A percentile compares a stretch with the other conserved stretches of the same genome.
phyloP scores from a whole-genome alignment of 2,888 invertebrate species.

The Cerastis rubricosa region DNA sequence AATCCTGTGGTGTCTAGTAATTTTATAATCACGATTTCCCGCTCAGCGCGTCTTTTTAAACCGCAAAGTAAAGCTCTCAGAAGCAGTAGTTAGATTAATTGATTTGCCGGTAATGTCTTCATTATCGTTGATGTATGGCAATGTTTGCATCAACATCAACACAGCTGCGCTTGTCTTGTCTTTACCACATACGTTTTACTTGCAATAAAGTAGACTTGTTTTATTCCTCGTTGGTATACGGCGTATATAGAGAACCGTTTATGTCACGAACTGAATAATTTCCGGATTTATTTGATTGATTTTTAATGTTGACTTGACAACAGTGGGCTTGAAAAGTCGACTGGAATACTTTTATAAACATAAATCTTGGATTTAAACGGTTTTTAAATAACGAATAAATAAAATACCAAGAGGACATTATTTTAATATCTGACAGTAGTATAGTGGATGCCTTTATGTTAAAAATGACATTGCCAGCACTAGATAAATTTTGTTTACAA shows the following conservation, averaged over 20 bases:
- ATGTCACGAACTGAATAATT: conserved; percentile 4
- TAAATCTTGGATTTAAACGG: background rate
- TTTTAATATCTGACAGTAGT: background rate
- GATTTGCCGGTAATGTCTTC: conserved; percentile 58
- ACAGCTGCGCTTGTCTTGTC: conserved; percentile 22
- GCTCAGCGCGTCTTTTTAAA: background rate
- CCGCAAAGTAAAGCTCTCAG: conserved; percentile 40
- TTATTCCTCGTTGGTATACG: conserved; percentile 22
- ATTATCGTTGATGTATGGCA: conserved; percentile 56
- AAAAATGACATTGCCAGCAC: background rate
- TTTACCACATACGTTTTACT: conserved; percentile 14
- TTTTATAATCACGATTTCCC: conserved; percentile 19
- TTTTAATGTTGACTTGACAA: conserved; percentile 21
- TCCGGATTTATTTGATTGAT: conserved; percentile 36
- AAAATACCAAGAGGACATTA: too few species aligned
- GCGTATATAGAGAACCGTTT: conserved; percentile 15
- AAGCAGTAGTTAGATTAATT: conserved; percentile 60
- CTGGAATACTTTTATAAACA: background rate
- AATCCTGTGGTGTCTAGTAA: conserved; percentile 18
- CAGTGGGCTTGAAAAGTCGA: background rate
- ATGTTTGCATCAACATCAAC: conserved; percentile 39
- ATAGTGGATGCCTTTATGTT: background rate
- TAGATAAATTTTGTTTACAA: background rate
- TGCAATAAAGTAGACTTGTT: background rate
- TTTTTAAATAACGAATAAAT: background rate